phyloP scores from a whole-genome alignment of 2,888 invertebrate genomes.

The Yponomeuta sedellus region DNA sequence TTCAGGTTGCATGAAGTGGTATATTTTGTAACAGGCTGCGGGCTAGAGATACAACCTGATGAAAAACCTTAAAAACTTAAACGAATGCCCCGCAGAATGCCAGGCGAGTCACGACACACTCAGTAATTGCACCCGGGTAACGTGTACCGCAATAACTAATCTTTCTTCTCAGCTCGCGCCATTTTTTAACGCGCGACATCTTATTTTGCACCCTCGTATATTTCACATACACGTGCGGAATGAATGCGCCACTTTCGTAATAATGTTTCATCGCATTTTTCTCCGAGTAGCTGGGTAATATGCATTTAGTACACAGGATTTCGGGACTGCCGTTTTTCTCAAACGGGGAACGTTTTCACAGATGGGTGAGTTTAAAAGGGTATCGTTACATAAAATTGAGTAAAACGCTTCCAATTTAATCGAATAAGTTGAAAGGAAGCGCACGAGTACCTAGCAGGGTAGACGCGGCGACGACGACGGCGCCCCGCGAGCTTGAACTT shows the following conservation, averaged over 20 bases:
- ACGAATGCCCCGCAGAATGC: neutral
- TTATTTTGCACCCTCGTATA: conserved; percentile 49
- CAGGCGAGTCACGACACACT: conserved; percentile 24
- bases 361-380: conserved; percentile 31
- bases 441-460: neutral
- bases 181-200: conserved; percentile 56
- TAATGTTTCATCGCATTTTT: conserved; percentile 28
- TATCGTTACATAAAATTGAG: conserved; percentile 40
- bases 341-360: conserved; percentile 5
- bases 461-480: conserved; percentile 12
- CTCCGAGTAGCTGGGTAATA: neutral
- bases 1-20: too few relatives aligned
- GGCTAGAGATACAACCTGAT: neutral
- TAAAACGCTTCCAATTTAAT: conserved; percentile 46
- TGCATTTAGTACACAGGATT: conserved; percentile 2
- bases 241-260: conserved; percentile 30
- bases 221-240: conserved; percentile 36
- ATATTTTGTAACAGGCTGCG: neutral
- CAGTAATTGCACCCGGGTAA: conserved; percentile 41
- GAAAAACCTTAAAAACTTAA: neutral
- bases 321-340: neutral
- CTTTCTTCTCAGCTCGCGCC: conserved; percentile 39
- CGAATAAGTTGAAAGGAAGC: conserved; percentile 34
- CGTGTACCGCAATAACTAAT: conserved; percentile 48
- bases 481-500: conserved; percentile 59